phyloP scores from a whole-genome alignment of 2,797 vertebrate genomes.

The Botia kubotai region DNA sequence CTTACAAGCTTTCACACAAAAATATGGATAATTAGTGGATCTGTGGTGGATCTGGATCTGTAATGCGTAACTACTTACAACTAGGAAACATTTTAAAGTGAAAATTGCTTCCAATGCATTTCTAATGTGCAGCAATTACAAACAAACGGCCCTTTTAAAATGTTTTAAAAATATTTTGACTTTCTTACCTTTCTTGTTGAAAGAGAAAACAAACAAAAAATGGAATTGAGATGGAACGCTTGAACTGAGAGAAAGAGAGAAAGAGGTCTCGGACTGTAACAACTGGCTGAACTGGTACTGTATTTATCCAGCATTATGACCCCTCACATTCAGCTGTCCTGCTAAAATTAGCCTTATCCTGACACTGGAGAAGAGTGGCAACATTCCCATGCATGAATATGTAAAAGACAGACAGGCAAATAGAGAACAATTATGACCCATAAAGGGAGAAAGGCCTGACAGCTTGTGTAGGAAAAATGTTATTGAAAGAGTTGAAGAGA shows the following conservation, averaged over 20 bases:
- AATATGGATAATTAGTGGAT: no score
- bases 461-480: no score
- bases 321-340: slow-evolving; percentile 80
- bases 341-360: slow-evolving; percentile 77
- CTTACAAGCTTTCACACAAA: no score
- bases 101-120: background rate
- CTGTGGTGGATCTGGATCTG: no score
- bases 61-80: background rate
- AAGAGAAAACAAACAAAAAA: slow-evolving; percentile 71
- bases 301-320: slow-evolving; percentile 83
- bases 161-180: background rate
- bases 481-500: no score
- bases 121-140: background rate
- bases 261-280: slow-evolving; percentile 69
- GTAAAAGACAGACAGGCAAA: background rate
- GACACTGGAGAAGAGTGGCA: slow-evolving; percentile 78
- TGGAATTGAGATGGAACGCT: slow-evolving; percentile 18
- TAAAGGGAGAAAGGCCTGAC: no score
- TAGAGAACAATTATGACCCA: slow-evolving; percentile 7
- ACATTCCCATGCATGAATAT: slow-evolving; percentile 66
- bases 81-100: background rate
- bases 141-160: background rate
- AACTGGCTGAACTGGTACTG: slow-evolving; percentile 61
- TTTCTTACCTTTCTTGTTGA: slow-evolving; percentile 60
- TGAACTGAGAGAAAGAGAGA: slow-evolving; percentile 59